These are phyloP conservation scores for Phoxinus phoxinus DNA, from an alignment of 2,113 vertebrate genomes.

Conservation along the genomic window DNA sequence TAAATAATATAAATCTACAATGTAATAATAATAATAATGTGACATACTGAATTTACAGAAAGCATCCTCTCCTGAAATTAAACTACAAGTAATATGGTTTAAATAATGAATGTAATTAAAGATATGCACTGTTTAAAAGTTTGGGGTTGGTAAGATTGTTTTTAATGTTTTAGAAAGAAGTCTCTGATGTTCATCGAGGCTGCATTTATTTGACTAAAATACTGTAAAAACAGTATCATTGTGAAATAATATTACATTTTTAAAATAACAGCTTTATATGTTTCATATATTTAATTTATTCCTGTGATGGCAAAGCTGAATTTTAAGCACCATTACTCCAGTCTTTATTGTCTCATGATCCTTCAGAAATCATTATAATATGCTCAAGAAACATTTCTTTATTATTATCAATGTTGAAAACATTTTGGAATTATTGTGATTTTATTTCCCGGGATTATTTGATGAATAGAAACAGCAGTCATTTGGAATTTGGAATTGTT, in stretches of 20 bases:
- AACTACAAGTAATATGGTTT: neutral
- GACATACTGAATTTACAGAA: neutral
- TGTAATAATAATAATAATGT: conserved; percentile 1
- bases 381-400: neutral
- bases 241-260: no score
- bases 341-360: neutral
- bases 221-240: no score
- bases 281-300: no score
- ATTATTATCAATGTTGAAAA: no score
- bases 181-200: neutral
- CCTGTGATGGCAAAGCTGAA: neutral
- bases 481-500: no score
- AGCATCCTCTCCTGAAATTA: neutral
- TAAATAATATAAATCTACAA: neutral
- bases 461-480: no score
- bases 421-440: no score
- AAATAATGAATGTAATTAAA: neutral
- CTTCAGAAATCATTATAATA: neutral
- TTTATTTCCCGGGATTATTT: no score
- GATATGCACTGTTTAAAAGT: neutral
- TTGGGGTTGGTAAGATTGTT: neutral
- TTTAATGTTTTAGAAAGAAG: neutral
- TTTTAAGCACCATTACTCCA: neutral
- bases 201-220: neutral
- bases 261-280: no score